These are phyloP conservation scores for Julus scanicus DNA, from an alignment of 2,888 invertebrate genomes.

Conservation along the genomic window DNA sequence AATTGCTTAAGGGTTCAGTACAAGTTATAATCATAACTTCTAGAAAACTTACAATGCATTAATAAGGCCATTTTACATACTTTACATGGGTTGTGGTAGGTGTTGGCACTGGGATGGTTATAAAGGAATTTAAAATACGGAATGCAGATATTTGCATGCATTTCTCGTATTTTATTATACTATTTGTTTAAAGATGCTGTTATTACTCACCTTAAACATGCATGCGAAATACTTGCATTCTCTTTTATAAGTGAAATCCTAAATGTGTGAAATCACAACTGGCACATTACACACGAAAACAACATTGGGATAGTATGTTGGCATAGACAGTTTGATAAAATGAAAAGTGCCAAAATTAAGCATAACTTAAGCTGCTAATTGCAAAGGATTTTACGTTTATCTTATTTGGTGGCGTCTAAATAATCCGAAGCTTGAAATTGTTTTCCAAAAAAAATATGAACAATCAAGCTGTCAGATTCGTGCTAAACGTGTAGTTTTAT, in stretches of 20 bases:
- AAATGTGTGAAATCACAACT: conserved; percentile 1
- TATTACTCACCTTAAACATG: background rate
- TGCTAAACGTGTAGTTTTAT: too few species aligned
- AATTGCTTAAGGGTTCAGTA: background rate
- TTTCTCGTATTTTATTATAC: background rate
- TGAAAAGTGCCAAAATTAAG: too few species aligned
- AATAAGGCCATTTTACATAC: conserved; percentile 10
- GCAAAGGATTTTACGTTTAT: background rate
- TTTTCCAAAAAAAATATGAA: too few species aligned
- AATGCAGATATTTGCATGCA: background rate
- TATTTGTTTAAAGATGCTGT: background rate
- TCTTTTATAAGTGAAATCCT: background rate
- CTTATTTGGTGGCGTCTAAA: background rate
- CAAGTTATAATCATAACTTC: background rate
- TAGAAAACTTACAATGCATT: background rate
- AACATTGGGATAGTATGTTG: background rate
- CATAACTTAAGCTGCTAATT: too few species aligned
- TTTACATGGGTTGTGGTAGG: background rate
- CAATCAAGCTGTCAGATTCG: too few species aligned
- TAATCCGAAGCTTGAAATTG: too few species aligned
- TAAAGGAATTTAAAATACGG: background rate
- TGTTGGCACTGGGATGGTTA: background rate
- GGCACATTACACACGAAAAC: background rate
- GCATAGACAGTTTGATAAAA: background rate
- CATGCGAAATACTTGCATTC: background rate